A percentile compares a stretch with the other conserved stretches of the same genome.
phyloP scores from a whole-genome alignment of 2,797 vertebrate species.

The Remorina albescens region DNA sequence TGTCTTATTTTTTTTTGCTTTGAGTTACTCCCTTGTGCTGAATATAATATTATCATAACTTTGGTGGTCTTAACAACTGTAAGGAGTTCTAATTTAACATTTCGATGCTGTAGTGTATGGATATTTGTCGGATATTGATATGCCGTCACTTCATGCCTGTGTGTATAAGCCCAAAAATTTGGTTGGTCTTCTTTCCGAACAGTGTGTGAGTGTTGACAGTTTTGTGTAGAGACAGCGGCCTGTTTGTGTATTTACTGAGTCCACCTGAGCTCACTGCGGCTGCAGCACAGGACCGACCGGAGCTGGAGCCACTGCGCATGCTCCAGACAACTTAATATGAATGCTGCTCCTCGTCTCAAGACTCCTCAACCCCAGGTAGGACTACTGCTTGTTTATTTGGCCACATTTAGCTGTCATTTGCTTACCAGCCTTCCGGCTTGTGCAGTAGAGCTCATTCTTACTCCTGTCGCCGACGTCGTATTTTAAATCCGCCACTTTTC shows the following conservation, averaged over 20 bases:
- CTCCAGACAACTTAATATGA: conserved; percentile 49
- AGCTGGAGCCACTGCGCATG: conserved; percentile 72
- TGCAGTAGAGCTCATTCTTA: rapidly evolving
- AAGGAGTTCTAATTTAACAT: not conserved
- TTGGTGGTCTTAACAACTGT: not conserved
- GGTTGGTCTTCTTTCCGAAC: not conserved
- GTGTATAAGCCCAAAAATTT: not conserved
- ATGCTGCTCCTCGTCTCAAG: conserved; percentile 67
- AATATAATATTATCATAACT: too few relatives aligned
- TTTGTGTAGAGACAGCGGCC: too few relatives aligned
- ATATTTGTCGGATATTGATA: not conserved
- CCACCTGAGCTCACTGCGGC: conserved; percentile 45
- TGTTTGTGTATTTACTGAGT: conserved; percentile 5
- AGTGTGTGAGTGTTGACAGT: too few relatives aligned
- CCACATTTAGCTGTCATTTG: not conserved
- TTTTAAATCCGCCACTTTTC: not conserved
- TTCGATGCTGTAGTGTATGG: not conserved
- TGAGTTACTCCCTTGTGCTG: not conserved
- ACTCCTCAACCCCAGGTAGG: conserved; percentile 71
- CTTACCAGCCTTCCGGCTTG: not conserved
- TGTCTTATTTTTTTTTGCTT: not conserved
- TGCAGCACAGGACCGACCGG: not conserved
- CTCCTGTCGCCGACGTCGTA: not conserved
- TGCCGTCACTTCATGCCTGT: not conserved
- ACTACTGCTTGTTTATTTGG: not conserved